phyloP scores from a whole-genome alignment of 1,140 invertebrate genomes.

The Neodiprion pinetum region DNA sequence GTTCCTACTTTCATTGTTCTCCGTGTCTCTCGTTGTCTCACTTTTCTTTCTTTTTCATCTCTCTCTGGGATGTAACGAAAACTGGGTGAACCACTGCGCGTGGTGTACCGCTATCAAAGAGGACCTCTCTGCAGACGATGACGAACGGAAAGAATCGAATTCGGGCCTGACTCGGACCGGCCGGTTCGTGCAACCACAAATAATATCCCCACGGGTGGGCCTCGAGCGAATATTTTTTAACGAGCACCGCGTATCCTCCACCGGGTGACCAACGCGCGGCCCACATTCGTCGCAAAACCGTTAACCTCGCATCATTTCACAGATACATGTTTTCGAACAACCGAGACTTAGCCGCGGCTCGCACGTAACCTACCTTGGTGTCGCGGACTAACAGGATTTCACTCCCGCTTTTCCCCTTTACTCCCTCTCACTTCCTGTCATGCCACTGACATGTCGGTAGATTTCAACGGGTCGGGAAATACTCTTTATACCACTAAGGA shows the following conservation, averaged over 20 bases:
- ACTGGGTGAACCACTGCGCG: too few species aligned
- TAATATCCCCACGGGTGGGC: background rate
- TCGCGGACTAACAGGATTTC: conserved; percentile 1
- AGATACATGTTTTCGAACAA: background rate
- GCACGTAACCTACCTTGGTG: background rate
- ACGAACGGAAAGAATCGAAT: background rate
- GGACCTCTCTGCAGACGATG: too few species aligned
- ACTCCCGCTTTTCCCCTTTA: background rate
- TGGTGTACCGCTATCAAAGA: too few species aligned
- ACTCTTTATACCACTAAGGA: too few species aligned
- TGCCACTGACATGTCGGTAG: too few species aligned
- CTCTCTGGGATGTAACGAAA: background rate
- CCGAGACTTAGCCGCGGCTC: background rate
- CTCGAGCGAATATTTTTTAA: background rate
- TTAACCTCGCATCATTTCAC: conserved; percentile 4
- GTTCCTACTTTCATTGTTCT: background rate
- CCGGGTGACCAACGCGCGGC: background rate
- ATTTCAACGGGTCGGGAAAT: too few species aligned
- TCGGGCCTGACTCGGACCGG: background rate
- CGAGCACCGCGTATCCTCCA: background rate
- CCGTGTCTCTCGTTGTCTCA: background rate
- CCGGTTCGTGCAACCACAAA: background rate
- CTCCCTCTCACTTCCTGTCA: background rate
- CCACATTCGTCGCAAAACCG: background rate
- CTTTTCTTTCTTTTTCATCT: background rate